phyloP scores from a whole-genome alignment of 92 coral and sea anemone genomes.

The Palythoa grandiflora region DNA sequence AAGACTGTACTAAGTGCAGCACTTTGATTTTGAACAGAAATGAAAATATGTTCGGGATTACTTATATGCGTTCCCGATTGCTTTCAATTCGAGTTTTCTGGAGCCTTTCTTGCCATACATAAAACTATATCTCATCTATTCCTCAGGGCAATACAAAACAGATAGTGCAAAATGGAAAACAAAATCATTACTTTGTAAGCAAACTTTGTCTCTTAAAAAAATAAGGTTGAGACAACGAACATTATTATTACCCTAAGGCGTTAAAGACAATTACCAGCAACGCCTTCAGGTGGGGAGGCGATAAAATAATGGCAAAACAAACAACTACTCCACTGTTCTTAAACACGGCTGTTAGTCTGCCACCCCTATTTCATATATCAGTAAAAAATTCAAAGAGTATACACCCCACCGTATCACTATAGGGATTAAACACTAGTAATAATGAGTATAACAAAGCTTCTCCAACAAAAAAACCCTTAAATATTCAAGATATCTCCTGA shows the following conservation, averaged over 20 bases:
- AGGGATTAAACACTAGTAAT: neutral
- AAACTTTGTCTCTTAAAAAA: neutral
- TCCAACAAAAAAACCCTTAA: neutral
- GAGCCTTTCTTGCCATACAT: neutral
- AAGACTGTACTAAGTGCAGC: neutral
- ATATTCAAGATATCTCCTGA: neutral
- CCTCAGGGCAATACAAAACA: constrained; percentile 12
- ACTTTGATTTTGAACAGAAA: neutral
- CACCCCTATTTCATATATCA: neutral
- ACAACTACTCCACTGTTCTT: neutral
- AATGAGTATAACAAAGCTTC: neutral
- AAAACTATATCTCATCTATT: neutral
- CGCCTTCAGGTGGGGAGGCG: neutral
- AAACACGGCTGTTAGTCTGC: neutral
- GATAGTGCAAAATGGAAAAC: neutral
- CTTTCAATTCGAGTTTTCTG: neutral
- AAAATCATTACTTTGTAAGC: neutral
- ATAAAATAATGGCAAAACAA: neutral
- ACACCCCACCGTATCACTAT: neutral
- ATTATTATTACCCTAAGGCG: neutral
- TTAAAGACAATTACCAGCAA: neutral
- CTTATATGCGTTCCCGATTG: neutral
- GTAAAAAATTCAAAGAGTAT: neutral
- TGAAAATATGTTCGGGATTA: neutral
- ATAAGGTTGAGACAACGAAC: constrained; percentile 1